Evolutionary conservation across 2,113 vertebrate genomes (phyloP), one percentile per base, ranked within the genome.

Genomic region (Cinclus cinclus): DNA sequence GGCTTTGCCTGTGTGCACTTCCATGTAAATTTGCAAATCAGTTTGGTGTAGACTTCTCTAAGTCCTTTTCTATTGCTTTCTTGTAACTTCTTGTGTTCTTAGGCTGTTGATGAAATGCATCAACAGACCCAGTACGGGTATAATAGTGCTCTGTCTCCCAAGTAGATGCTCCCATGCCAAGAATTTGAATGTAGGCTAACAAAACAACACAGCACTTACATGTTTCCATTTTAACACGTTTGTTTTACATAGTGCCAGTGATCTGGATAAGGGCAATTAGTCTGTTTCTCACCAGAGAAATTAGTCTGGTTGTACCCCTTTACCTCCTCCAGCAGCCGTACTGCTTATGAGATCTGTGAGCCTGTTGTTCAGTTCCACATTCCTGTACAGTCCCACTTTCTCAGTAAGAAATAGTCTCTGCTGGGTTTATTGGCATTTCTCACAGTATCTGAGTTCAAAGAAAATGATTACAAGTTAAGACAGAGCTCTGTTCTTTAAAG

Each of bases 391-490:
- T 70, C 79, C 92, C 69, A 96, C 94, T 96, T 94, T 92, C 94
- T 92, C 4, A 28, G 94, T 97, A 95, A 98, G 95, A 97, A 97
- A 98, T 97, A 97, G 95, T 90, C 90, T 96, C 87, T 96, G 20
- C 94, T 94, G 94, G 96, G 92, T 97, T 98, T 98, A 97, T 97
- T 97, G 97, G 94, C 95, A 96, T 98, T 98, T 98, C 97, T 97
- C 97, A 98, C 96, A 96, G 96, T 94, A 97, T 97, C 94, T 97
- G 96, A 97, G 95, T 98, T 98, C 97, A 97, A 98, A 97, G 97
- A 97, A 98, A 98, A 98, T 97, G 96, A 98, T 98, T 97, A 96
- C 95, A 97, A 96, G 95, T 96, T 97, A 96, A 97, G 97, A 95
- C 97, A 97, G 97, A 97, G 95, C 87, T 97, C 96, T 97, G 94